phyloP scores from a whole-genome alignment of 2,113 vertebrate genomes.

The Cyanistes caeruleus region DNA sequence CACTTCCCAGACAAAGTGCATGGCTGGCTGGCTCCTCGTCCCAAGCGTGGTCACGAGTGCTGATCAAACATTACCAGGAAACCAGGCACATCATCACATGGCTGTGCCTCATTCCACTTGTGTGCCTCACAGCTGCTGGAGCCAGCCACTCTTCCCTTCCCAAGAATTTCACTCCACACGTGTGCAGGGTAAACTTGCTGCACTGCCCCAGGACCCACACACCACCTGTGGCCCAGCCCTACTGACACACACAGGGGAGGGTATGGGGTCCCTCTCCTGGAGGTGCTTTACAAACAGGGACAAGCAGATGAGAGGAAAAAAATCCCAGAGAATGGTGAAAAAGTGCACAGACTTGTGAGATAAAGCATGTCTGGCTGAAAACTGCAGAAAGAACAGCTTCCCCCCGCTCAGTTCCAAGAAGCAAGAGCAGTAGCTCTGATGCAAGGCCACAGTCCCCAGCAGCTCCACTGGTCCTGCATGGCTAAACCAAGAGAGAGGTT shows the following conservation, averaged over 20 bases:
- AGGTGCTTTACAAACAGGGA: background rate
- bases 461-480: background rate
- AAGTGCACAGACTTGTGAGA: background rate
- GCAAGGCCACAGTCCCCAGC: background rate
- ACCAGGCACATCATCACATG: background rate
- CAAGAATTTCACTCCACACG: fast-evolving
- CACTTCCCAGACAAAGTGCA: background rate
- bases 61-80: background rate
- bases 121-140: background rate
- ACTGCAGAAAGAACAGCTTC: background rate
- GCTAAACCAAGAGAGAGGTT: background rate
- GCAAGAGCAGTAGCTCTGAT: background rate
- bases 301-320: background rate
- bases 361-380: background rate
- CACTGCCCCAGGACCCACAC: too few species aligned
- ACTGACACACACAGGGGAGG: fast-evolving
- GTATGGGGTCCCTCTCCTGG: fast-evolving
- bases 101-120: background rate
- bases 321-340: background rate
- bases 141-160: background rate
- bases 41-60: background rate
- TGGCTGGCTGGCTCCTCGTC: background rate
- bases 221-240: background rate
- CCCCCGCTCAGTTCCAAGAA: background rate
- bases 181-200: background rate